Evolutionary conservation across 2,113 vertebrate genomes (phyloP), one percentile per base, ranked within the genome.

Genomic region (Narcine bancroftii): DNA sequence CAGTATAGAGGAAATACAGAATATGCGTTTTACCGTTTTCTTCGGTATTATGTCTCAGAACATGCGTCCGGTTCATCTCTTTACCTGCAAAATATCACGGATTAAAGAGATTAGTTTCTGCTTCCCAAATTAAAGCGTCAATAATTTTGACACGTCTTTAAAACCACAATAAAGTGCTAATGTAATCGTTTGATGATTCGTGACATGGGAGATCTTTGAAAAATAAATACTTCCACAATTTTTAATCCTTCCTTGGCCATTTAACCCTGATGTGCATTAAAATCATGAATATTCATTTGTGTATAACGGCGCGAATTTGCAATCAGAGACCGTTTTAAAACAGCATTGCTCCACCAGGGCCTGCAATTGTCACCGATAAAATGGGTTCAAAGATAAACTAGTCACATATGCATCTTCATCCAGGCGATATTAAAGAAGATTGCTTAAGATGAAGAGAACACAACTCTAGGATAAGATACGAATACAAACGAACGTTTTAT

Each of bases 21-120:
- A 91, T 87, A 63, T 89, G 85, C 26, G 65, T 91, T 87, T 91
- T 91, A 91, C 89, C 89, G 89, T 91, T 91, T 91, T 69, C 89
- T 29, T 91, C 42, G 89, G 89, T 69, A 91, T 33, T 91, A 91
- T 66, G 89, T 91, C 45, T 91, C 89, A 91, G 65, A 91, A 91
- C 42, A 91, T 69, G 89, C 66, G 71, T 91, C 89, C 89, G 89
- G 63, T 91, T 69, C 33, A 91, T n/a, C 89, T 91, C n/a, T 87
- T 65, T 69, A 91, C 89, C 89, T 91, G 89, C 26, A 91, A 91
- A 91, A 91, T 71, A 91, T 69, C 63, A 91, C 65, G 89, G 71
- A 91, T 91, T 91, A 71, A 91, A 91, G 11, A 91, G 89, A 91
- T 91, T 91, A 91, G 89, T 91, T 69, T 29, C 69, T 91, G 89